Percentiles rank a stretch among this genome's conserved stretches.
phyloP scores from a whole-genome alignment of 92 coral and sea anemone genomes.

The Umimayanthus kanabou region DNA sequence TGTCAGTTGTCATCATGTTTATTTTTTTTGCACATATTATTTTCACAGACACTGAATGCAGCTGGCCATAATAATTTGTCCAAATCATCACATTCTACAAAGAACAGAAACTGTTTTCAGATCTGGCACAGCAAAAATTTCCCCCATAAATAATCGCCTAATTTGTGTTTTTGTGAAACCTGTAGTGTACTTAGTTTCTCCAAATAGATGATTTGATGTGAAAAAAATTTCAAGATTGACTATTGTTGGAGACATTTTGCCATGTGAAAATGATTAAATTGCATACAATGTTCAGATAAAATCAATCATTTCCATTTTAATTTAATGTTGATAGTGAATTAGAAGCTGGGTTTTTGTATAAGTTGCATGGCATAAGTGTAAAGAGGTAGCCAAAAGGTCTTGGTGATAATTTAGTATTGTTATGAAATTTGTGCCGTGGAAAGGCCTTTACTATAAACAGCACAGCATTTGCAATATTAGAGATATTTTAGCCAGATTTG shows the following conservation, averaged over 20 bases:
- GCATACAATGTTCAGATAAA: neutral
- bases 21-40: no score
- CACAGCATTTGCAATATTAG: neutral
- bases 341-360: neutral
- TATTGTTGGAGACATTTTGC: no score
- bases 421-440: neutral
- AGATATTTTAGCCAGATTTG: constrained; percentile 10
- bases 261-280: no score
- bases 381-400: neutral
- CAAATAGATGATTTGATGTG: no score
- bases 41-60: no score
- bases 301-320: neutral
- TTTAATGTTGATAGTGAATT: neutral
- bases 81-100: constrained; percentile 13
- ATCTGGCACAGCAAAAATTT: constrained; percentile 43
- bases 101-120: constrained; percentile 45
- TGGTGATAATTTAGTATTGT: neutral
- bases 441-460: neutral
- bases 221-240: no score
- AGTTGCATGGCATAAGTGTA: neutral
- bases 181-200: neutral
- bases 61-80: no score
- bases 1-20: no score
- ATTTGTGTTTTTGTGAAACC: neutral
- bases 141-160: neutral